A percentile compares a stretch with the other conserved stretches of the same genome.
Evolutionary conservation across 2,113 vertebrate species (phyloP).

Genomic region (Ursus arctos): DNA sequence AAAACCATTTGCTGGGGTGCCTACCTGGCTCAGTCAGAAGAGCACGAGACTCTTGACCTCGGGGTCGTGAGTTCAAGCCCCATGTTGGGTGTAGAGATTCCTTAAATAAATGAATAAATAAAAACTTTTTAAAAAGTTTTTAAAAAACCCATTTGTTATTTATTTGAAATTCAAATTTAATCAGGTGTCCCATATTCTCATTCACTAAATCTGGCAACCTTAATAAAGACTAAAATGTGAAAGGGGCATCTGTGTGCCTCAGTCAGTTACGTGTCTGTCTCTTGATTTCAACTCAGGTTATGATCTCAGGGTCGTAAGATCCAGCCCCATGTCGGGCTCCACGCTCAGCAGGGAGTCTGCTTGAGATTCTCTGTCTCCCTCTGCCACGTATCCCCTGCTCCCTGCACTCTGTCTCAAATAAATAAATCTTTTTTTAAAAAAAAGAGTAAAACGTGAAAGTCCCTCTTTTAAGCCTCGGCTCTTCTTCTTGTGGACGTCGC

Average conservation of each 20-base stretch:
- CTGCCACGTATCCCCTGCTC: background rate
- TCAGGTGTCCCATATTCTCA: background rate
- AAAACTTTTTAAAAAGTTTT: background rate
- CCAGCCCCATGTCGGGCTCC: background rate
- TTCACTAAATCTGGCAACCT: background rate
- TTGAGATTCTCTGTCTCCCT: background rate
- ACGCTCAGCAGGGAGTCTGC: background rate
- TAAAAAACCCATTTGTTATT: background rate
- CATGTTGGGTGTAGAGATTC: background rate
- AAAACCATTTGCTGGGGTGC: background rate
- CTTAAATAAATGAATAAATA: background rate
- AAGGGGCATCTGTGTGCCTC: background rate
- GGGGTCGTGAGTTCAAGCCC: background rate
- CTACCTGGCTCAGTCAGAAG: background rate
- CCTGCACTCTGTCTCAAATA: background rate
- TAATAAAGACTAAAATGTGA: background rate
- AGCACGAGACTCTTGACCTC: background rate
- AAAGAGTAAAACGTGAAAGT: background rate
- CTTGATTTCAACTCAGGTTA: background rate
- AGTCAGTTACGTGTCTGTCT: background rate
- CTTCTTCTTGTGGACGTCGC: no score
- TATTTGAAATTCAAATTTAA: constrained; percentile 49
- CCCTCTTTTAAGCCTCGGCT: background rate
- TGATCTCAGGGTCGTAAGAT: background rate
- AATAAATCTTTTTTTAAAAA: background rate